Evolutionary conservation across 2,113 vertebrate genomes (phyloP).

Genomic region (Hipposideros armiger): DNA sequence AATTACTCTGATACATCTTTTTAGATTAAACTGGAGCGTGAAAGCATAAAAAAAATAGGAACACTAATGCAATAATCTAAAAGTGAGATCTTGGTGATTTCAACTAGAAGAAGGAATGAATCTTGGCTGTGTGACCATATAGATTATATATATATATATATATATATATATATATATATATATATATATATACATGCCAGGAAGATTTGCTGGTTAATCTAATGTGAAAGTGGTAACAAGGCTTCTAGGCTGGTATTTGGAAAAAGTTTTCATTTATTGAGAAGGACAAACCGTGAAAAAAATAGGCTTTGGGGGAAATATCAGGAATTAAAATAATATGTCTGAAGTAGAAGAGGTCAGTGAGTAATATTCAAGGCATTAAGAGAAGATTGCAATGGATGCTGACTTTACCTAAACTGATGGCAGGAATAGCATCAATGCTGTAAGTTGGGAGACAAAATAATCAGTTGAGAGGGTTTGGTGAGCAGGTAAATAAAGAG

Average conservation of each 20-base stretch:
- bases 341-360: background rate
- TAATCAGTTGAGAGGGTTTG: background rate
- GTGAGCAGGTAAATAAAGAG: background rate
- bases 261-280: background rate
- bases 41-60: background rate
- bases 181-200: too few relatives aligned
- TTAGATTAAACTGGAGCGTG: background rate
- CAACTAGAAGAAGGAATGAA: background rate
- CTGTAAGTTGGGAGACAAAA: background rate
- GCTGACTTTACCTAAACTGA: background rate
- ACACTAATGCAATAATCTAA: background rate
- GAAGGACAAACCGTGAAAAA: background rate
- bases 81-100: background rate
- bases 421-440: background rate
- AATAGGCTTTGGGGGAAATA: background rate
- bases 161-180: too few relatives aligned
- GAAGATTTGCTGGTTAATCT: background rate
- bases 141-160: too few relatives aligned
- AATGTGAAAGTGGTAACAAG: background rate
- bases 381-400: background rate
- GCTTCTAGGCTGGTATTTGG: background rate
- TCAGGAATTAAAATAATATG: background rate
- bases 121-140: too few relatives aligned
- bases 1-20: background rate
- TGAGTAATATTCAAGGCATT: background rate